phyloP scores from a whole-genome alignment of 1,140 invertebrate genomes.

The Bombus pascuorum region DNA sequence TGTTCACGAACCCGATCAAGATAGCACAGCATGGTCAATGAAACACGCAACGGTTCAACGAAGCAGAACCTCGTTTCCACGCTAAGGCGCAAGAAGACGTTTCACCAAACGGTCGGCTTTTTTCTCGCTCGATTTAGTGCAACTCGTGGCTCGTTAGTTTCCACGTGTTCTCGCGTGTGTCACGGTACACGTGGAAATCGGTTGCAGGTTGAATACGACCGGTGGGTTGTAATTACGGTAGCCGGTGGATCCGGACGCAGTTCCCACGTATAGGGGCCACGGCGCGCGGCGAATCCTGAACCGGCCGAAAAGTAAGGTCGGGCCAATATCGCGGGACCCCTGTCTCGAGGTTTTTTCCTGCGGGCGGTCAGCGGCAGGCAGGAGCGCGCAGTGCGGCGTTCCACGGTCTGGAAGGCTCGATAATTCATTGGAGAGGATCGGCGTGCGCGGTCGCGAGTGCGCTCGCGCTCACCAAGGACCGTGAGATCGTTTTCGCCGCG shows the following conservation, averaged over 20 bases:
- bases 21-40: not conserved
- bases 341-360: slow-evolving; percentile 45
- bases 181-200: slow-evolving; percentile 5
- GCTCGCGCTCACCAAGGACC: slow-evolving; percentile 39
- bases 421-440: slow-evolving; percentile 66
- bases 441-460: not conserved
- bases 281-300: slow-evolving; percentile 33
- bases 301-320: slow-evolving; percentile 45
- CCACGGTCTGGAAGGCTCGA: slow-evolving; percentile 59
- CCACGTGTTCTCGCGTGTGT: slow-evolving; percentile 1
- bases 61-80: not conserved
- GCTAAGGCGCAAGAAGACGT: not conserved
- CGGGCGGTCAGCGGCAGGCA: slow-evolving; percentile 33
- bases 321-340: slow-evolving; percentile 37
- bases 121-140: not conserved
- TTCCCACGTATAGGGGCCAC: slow-evolving; percentile 17
- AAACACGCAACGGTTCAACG: not conserved
- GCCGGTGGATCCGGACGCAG: not conserved
- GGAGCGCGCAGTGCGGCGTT: slow-evolving; percentile 9
- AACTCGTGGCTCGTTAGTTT: slow-evolving; percentile 6
- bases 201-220: not conserved
- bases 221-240: slow-evolving; percentile 35
- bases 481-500: slow-evolving; percentile 67
- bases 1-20: not conserved
- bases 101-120: not conserved